Base-by-base conservation (phyloP, 1,140 invertebrate species). In the Idris sp. region DNA sequence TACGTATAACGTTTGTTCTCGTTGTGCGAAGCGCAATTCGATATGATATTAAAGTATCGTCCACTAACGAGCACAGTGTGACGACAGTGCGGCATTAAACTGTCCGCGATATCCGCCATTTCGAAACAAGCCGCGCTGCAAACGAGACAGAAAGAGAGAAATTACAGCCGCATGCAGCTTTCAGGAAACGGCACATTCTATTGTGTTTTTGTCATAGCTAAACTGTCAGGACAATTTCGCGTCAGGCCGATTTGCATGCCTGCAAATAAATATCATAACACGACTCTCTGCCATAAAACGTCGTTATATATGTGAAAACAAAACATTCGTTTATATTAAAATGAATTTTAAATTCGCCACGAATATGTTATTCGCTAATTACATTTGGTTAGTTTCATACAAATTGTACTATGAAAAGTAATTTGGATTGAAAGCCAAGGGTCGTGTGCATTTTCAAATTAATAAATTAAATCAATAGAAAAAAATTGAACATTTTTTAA, bases 171-270 rank as follows among this genome's bases (percentile, higher is more conserved):
- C 82, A 83, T 81, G 83, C 76, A 68, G 79, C 73, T 65, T 81
- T 83, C 85, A 85, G 86, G 86, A 87, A 86, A 86, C 84, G 78
- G 67, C 78, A 76, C 71, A 85, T 86, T 86, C 85, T 86, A 87
- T 87, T 87, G 86, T 87, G 79, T 79, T 80, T 85, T 84, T 86
- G 84, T 86, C 83, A 85, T 86, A 86, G 84, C 84, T 87, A 86
- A 87, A 86, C 84, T 85, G 86, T 86, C 85, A 83, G 78, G 77
- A 79, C 77, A 83, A 84, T 87, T 85, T 84, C 68, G 77, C 81
- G 71, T 81, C 67, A 65, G 61, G 74, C 67, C 76, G 76, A 81
- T 84, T 83, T 81, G 79, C 59, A 71, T 74, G 69, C 41, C 41
- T 53, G 48, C 67, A 30, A 19, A 18, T 74, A 72, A 71, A 71